Evolutionary conservation across 1,140 invertebrate species (phyloP).

Genomic region (Prorops nasuta): DNA sequence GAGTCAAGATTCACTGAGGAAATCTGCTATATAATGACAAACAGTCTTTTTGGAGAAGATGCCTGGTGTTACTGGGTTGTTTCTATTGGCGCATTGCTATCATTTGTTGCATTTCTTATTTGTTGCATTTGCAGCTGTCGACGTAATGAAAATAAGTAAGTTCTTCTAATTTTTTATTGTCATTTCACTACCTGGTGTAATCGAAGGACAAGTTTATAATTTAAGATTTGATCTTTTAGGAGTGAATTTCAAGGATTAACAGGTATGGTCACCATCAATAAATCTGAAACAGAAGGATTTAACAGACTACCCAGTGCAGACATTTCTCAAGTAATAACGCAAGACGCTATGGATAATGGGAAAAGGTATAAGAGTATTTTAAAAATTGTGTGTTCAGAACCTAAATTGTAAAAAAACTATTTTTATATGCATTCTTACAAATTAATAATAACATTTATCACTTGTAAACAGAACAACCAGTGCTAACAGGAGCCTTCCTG

Average conservation of each 20-base stretch:
- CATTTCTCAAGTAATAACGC: conserved; percentile 34
- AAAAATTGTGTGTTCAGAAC: conserved; percentile 18
- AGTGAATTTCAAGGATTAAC: conserved; percentile 53
- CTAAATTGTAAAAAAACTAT: neutral
- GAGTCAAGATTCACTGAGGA: neutral
- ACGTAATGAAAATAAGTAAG: conserved; percentile 48
- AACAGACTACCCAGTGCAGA: conserved; percentile 41
- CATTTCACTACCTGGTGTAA: conserved; percentile 3
- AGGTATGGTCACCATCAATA: conserved; percentile 54
- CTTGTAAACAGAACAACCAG: conserved; percentile 46
- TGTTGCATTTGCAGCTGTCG: conserved; percentile 53
- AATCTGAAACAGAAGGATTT: conserved; percentile 49
- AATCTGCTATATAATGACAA: conserved; percentile 30
- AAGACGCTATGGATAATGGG: conserved; percentile 45
- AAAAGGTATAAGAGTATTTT: conserved; percentile 49
- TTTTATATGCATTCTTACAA: neutral
- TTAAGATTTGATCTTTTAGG: conserved; percentile 23
- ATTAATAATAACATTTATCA: too few relatives aligned
- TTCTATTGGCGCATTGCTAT: conserved; percentile 42
- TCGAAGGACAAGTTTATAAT: too few relatives aligned
- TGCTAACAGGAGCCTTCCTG: conserved; percentile 66
- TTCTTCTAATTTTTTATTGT: conserved; percentile 12
- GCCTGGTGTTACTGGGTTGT: conserved; percentile 49
- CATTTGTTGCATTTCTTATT: conserved; percentile 46
- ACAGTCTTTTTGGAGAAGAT: conserved; percentile 32